Evolutionary conservation across 2,888 invertebrate genomes (phyloP), one percentile per base, ranked within the genome.

Genomic region (Tenthredo scrophulariae): DNA sequence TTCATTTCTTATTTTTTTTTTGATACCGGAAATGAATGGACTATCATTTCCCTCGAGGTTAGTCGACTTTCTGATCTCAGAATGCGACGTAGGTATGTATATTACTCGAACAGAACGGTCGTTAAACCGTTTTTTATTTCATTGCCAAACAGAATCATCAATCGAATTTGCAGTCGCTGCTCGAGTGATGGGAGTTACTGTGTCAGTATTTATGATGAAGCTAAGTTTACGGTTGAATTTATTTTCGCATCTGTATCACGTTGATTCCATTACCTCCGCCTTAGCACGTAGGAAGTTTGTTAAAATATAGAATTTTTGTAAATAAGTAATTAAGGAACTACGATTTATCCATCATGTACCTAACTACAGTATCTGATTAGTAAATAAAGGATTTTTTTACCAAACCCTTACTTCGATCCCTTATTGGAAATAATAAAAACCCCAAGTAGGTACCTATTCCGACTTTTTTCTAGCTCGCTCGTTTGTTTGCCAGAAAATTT

Each of bases 351-450:
- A 18, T 65, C 4, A 33, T 18, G 33, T 67, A 67, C 33, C 67
- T 62, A 62, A 62, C 26, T 26, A 62, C 3, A 62, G n/a, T 54
- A 62, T 62, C 26, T 29, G 13, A 62, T 62, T 15, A 62, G 62
- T 26, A 13, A 62, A 62, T 62, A 62, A 62, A 62, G 13, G 6
- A 62, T 37, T 62, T 62, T 62, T 62, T 13, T 62, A 62, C 62
- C 62, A 62, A 62, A 62, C n/a, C n/a, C n/a, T n/a, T n/a, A n/a
- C 54, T 54, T n/a, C n/a, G 54, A 54, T 54, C n/a, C n/a, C 7
- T n/a, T 15, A 13, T n/a, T 15, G 3, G 46, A 13, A 46, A 15
- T 13, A 0, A 46, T 15, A 2, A 4, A 4, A 15, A 15, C 50
- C 18, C n/a, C 4, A 18, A 50, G n/a, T n/a, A n/a, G n/a, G 18